phyloP scores from a whole-genome alignment of 2,113 vertebrate genomes.

The Myiozetetes cayanensis region DNA sequence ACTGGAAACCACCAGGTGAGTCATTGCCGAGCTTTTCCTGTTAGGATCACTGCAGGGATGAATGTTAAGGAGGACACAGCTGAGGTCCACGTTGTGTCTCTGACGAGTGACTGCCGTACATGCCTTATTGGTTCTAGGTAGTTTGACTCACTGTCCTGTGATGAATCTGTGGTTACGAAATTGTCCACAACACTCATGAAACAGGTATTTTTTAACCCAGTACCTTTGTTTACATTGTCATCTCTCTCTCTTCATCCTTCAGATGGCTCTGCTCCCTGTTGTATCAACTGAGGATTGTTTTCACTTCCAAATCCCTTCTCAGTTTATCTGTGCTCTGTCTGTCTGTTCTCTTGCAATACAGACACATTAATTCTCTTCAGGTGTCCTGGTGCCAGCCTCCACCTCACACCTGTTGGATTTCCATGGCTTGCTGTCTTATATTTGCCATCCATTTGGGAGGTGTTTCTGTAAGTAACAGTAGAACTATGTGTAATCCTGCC shows the following conservation, averaged over 20 bases:
- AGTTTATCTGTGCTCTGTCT: background rate
- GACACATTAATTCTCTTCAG: background rate
- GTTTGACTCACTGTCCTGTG: background rate
- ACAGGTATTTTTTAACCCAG: background rate
- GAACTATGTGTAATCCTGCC: background rate
- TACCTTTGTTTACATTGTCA: background rate
- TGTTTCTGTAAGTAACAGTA: background rate
- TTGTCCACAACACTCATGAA: background rate
- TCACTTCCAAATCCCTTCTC: background rate
- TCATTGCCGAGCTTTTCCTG: conserved; percentile 28
- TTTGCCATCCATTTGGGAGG: background rate
- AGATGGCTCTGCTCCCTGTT: background rate
- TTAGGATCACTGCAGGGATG: background rate
- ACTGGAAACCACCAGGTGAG: conserved; percentile 30
- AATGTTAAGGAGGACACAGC: background rate
- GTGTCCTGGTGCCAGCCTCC: background rate
- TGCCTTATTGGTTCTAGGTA: background rate
- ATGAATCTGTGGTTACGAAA: background rate
- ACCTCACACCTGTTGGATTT: background rate
- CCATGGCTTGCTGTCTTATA: background rate
- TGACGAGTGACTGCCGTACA: background rate
- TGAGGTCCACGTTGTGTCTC: background rate
- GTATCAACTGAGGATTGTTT: background rate
- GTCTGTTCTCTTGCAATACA: background rate
- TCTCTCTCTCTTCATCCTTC: background rate